These are phyloP conservation scores for Pantala flavescens DNA, from an alignment of 1,140 invertebrate species.

Conservation along the genomic window DNA sequence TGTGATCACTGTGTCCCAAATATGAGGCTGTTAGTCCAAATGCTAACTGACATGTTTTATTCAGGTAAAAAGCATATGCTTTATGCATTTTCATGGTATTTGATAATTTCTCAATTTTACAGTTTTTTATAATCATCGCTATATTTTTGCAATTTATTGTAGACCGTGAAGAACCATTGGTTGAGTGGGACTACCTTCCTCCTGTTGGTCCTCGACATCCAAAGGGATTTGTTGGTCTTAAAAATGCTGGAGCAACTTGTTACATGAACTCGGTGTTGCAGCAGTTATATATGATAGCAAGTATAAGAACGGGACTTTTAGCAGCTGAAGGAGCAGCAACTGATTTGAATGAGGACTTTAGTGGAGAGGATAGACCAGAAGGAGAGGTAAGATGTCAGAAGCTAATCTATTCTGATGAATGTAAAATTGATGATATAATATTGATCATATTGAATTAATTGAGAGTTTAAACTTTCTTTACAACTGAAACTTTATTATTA, in stretches of 20 bases:
- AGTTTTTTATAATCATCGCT: conserved; percentile 15
- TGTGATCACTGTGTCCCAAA: conserved; percentile 85
- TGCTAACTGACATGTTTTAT: conserved; percentile 90
- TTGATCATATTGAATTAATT: too few relatives aligned
- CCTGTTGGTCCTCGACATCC: conserved; percentile 81
- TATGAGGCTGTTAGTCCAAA: conserved; percentile 74
- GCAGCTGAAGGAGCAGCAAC: conserved; percentile 75
- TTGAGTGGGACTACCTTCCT: conserved; percentile 96
- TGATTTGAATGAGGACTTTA: conserved; percentile 82
- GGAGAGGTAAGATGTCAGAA: conserved; percentile 34
- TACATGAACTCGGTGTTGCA: conserved; percentile 99
- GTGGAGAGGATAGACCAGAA: conserved; percentile 60
- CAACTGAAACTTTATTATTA: too few relatives aligned
- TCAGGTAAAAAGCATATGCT: conserved; percentile 45
- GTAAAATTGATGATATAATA: too few relatives aligned
- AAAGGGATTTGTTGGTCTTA: conserved; percentile 91
- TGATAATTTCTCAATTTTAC: not conserved
- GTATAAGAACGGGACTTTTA: conserved; percentile 69
- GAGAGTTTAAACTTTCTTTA: too few relatives aligned
- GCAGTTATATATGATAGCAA: conserved; percentile 92
- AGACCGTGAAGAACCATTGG: conserved; percentile 66
- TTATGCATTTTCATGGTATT: not conserved
- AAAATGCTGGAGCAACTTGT: conserved; percentile 97
- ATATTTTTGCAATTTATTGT: conserved; percentile 22
- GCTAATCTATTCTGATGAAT: too few relatives aligned